Conservation (phyloP, 2,113 vertebrate genomes). For the Todiramphus saurophagus region DNA sequence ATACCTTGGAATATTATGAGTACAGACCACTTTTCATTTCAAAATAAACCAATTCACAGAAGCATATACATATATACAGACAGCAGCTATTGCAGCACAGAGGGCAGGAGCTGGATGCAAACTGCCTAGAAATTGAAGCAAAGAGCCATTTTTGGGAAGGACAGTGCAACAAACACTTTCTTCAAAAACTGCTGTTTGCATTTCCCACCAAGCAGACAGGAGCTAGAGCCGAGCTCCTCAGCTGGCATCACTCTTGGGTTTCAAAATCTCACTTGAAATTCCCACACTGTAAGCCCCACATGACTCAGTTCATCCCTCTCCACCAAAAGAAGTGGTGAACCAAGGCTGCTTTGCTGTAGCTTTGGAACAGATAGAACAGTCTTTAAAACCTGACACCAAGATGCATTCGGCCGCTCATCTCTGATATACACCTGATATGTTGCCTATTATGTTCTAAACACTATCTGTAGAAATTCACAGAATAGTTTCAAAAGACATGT, state of each 20-base stretch:
- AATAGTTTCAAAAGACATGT: not conserved
- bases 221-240: not conserved
- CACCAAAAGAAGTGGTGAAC: not conserved
- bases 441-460: not conserved
- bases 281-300: not conserved
- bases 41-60: slow-evolving; percentile 25
- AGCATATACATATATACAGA: slow-evolving; percentile 1
- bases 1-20: not conserved
- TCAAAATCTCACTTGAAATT: slow-evolving; percentile 6
- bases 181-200: not conserved
- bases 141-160: not conserved
- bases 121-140: not conserved
- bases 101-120: slow-evolving; percentile 30
- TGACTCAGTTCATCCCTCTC: slow-evolving; percentile 30
- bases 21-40: not conserved
- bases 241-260: not conserved
- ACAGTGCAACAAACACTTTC: not conserved
- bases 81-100: slow-evolving; percentile 20
- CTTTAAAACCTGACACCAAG: not conserved
- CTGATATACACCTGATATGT: not conserved
- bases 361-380: not conserved
- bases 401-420: not conserved
- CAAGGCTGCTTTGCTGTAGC: not conserved
- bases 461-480: not conserved
- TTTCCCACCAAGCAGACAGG: slow-evolving; percentile 1